Percentiles rank a stretch among this genome's conserved stretches.
These are phyloP conservation scores for Murina feae DNA, from an alignment of 2,113 vertebrate genomes.

Conservation along the genomic window DNA sequence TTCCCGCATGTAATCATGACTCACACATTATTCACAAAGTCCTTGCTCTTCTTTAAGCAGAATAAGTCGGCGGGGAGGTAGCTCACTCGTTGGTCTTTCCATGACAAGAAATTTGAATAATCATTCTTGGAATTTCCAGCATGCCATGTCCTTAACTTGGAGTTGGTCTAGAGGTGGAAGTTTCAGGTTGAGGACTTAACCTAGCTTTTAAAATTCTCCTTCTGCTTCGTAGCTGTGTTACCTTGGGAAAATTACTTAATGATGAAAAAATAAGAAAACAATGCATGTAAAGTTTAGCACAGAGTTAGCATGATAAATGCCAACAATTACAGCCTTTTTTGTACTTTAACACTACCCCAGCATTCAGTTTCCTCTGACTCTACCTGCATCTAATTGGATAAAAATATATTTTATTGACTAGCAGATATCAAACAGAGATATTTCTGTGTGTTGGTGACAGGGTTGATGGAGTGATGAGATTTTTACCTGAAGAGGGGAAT, in stretches of 20 bases:
- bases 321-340: not conserved
- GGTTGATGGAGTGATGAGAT: not conserved
- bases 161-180: not conserved
- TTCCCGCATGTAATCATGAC: not conserved
- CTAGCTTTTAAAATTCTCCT: not conserved
- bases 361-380: not conserved
- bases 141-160: not conserved
- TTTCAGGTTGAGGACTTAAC: not conserved
- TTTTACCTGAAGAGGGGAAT: not conserved
- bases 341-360: not conserved
- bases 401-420: not conserved
- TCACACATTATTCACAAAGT: not conserved
- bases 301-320: not conserved
- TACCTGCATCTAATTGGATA: not conserved
- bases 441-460: not conserved
- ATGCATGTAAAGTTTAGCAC: not conserved
- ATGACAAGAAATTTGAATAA: not conserved
- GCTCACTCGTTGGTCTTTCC: not conserved
- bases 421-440: not conserved
- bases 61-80: not conserved
- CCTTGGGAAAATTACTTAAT: not conserved
- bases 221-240: not conserved
- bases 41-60: not conserved
- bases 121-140: slow-evolving; percentile 24
- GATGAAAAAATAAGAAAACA: not conserved